phyloP scores from a whole-genome alignment of 2,888 invertebrate species.

The Catocala sponsa region DNA sequence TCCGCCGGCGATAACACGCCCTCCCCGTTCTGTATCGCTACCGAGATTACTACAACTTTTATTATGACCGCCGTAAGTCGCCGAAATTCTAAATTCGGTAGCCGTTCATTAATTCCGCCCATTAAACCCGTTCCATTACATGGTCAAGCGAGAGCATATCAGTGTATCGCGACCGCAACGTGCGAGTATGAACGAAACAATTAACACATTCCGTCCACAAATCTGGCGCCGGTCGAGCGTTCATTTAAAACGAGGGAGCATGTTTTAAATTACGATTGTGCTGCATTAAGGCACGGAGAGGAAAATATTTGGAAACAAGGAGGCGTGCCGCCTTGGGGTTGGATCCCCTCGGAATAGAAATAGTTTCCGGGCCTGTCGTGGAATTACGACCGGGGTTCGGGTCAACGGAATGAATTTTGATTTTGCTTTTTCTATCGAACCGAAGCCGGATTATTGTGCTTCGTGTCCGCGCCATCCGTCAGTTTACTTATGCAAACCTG shows the following conservation, averaged over 20 bases:
- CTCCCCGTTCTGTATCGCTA: conserved; percentile 50
- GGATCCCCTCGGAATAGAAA: conserved; percentile 79
- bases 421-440: conserved; percentile 78
- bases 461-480: conserved; percentile 56
- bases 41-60: conserved; percentile 64
- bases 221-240: conserved; percentile 58
- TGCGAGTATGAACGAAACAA: conserved; percentile 60
- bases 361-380: conserved; percentile 76
- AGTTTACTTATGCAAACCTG: conserved; percentile 73
- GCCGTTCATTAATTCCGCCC: conserved; percentile 43
- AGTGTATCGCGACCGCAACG: conserved; percentile 55
- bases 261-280: conserved; percentile 70
- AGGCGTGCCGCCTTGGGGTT: conserved; percentile 65
- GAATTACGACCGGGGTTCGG: conserved; percentile 73
- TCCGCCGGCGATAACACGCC: conserved; percentile 65
- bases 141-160: conserved; percentile 64
- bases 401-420: conserved; percentile 85
- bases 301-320: conserved; percentile 72
- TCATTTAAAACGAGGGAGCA: conserved; percentile 59
- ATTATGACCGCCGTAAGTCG: conserved; percentile 49
- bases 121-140: conserved; percentile 53
- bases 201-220: conserved; percentile 71
- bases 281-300: conserved; percentile 50
- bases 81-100: conserved; percentile 49
- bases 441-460: conserved; percentile 69